A percentile compares a stretch with the other conserved stretches of the same genome.
Conservation (phyloP, 2,113 vertebrate species). For the Barbus barbus region DNA sequence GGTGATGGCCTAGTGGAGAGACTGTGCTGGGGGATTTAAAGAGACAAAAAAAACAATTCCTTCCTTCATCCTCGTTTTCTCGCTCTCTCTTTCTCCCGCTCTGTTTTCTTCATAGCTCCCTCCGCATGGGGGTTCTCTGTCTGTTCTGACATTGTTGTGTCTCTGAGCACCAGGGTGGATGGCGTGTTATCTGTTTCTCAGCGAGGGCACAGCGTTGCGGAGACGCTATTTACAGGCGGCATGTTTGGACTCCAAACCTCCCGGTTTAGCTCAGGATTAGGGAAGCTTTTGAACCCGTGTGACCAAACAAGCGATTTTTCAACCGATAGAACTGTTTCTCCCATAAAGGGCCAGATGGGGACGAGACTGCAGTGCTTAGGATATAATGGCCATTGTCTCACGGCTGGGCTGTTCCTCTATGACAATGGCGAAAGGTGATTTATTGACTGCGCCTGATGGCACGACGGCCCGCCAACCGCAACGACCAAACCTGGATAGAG, state of each 20-base stretch:
- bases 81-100: slow-evolving; percentile 21
- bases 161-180: slow-evolving; percentile 26
- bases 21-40: slow-evolving; percentile 47
- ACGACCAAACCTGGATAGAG: slow-evolving; percentile 57
- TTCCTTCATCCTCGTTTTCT: slow-evolving; percentile 26
- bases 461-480: slow-evolving; percentile 60
- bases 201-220: slow-evolving; percentile 11
- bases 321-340: slow-evolving; percentile 48
- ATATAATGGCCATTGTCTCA: slow-evolving; percentile 78
- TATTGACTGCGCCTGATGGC: slow-evolving; percentile 69
- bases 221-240: not conserved
- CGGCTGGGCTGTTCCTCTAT: slow-evolving; percentile 66
- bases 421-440: slow-evolving; percentile 72
- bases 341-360: slow-evolving; percentile 60
- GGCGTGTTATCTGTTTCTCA: slow-evolving; percentile 39
- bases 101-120: slow-evolving; percentile 13
- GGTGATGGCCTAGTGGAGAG: slow-evolving; percentile 72
- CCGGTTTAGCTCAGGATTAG: slow-evolving; percentile 13
- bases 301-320: not conserved
- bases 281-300: not conserved
- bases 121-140: slow-evolving; percentile 51
- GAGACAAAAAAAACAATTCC: slow-evolving; percentile 18
- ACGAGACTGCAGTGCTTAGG: slow-evolving; percentile 66
- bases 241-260: slow-evolving; percentile 20
- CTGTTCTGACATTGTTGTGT: slow-evolving; percentile 49